Percentiles rank a stretch among this genome's conserved stretches.
These are phyloP conservation scores for Rhinatrema bivittatum DNA, from an alignment of 2,797 vertebrate genomes.

Conservation along the genomic window DNA sequence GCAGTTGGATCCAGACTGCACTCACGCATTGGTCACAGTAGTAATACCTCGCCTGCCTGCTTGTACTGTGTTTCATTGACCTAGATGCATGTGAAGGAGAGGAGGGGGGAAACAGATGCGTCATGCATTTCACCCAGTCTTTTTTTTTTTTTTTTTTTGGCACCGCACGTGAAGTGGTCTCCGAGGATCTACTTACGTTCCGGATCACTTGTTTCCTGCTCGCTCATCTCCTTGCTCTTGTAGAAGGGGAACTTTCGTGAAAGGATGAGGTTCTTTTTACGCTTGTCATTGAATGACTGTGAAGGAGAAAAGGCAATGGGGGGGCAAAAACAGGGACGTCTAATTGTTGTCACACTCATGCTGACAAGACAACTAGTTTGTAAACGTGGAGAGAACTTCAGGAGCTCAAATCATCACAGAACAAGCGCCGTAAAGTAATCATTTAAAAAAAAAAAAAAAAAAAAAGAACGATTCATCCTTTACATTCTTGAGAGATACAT, in stretches of 20 bases:
- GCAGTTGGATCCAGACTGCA: constrained; percentile 60
- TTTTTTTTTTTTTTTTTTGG: constrained; percentile 41
- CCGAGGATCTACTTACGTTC: constrained; percentile 88
- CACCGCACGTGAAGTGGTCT: constrained; percentile 59
- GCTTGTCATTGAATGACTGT: constrained; percentile 99
- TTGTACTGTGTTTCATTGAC: constrained; percentile 36
- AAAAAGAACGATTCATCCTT: background rate
- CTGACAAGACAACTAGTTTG: constrained; percentile 81
- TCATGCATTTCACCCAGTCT: constrained; percentile 50
- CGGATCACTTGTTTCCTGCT: constrained; percentile 92
- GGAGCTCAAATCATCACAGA: constrained; percentile 44
- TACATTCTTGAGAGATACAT: constrained; percentile 3
- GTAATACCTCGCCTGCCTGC: constrained; percentile 64
- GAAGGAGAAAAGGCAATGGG: constrained; percentile 94
- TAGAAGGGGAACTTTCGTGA: constrained; percentile 99
- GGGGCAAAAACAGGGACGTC: constrained; percentile 89
- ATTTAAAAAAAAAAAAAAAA: too few relatives aligned
- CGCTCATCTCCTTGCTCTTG: constrained; percentile 97
- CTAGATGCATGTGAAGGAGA: constrained; percentile 41
- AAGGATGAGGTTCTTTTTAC: constrained; percentile 99
- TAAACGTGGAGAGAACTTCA: constrained; percentile 73
- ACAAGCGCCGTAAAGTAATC: background rate
- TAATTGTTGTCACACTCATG: constrained; percentile 91
- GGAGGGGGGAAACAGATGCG: constrained; percentile 22
- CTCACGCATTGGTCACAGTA: constrained; percentile 63